Evolutionary conservation across 2,113 vertebrate species (phyloP).

Genomic region (Henicopernis longicauda): DNA sequence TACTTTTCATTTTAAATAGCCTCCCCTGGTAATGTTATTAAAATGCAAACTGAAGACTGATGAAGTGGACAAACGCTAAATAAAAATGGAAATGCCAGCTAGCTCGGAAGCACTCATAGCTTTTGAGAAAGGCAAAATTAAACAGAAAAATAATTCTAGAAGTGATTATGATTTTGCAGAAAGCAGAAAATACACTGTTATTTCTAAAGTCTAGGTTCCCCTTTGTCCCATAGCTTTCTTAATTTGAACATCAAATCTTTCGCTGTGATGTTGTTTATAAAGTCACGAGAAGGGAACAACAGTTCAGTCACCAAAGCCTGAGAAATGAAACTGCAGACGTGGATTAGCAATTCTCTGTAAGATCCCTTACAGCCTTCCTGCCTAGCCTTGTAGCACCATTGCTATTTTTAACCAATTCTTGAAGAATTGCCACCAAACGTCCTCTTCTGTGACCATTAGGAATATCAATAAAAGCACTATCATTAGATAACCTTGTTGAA

Average conservation of each 20-base stretch:
- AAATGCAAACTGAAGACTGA: slow-evolving; percentile 8
- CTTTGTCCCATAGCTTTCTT: neutral
- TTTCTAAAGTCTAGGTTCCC: neutral
- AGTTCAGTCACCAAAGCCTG: neutral
- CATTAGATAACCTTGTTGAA: slow-evolving; percentile 13
- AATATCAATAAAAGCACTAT: slow-evolving; percentile 13
- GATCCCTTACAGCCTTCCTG: neutral
- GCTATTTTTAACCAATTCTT: slow-evolving; percentile 32
- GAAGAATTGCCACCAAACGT: neutral
- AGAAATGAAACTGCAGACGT: neutral
- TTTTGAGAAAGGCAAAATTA: neutral
- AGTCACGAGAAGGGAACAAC: neutral
- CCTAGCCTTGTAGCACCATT: neutral
- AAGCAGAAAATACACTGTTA: neutral
- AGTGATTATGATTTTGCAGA: neutral
- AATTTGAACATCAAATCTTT: neutral
- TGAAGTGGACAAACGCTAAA: neutral
- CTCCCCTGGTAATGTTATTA: neutral
- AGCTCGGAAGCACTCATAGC: neutral
- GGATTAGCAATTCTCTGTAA: neutral
- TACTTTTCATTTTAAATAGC: neutral
- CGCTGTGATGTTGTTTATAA: neutral
- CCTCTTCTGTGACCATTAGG: neutral
- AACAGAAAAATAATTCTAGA: neutral
- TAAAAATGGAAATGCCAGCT: neutral